Conservation (phyloP, 1,140 invertebrate species). For the Zaprionus tsacasi region DNA sequence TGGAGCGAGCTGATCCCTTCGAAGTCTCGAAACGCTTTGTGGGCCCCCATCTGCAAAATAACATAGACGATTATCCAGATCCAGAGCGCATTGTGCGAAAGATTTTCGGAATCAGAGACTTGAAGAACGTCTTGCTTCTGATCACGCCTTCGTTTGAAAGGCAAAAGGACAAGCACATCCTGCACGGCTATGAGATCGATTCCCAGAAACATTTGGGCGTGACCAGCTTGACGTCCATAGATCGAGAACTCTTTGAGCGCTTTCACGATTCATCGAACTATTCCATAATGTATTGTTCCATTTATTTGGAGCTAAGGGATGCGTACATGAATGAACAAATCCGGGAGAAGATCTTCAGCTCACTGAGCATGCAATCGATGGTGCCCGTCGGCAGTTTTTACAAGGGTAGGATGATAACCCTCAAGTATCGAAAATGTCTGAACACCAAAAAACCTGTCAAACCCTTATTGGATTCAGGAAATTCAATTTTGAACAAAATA, state of each 20-base stretch:
- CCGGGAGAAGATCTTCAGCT: background rate
- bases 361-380: background rate
- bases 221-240: conserved; percentile 7
- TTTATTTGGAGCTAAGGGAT: background rate
- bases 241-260: background rate
- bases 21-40: conserved; percentile 25
- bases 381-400: background rate
- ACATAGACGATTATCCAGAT: background rate
- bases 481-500: background rate
- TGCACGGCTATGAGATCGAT: conserved; percentile 9
- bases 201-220: conserved; percentile 13
- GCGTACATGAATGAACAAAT: background rate
- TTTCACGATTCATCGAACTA: background rate
- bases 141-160: conserved; percentile 1
- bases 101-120: background rate
- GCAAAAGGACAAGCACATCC: background rate
- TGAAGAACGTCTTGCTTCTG: conserved; percentile 7
- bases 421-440: background rate
- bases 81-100: conserved; percentile 5
- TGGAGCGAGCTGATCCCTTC: background rate
- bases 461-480: background rate
- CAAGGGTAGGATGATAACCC: background rate
- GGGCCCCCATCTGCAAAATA: background rate
- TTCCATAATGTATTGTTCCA: background rate
- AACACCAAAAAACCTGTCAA: background rate